Conservation (phyloP, 2,113 vertebrate species). For the Onychostruthus taczanowskii region DNA sequence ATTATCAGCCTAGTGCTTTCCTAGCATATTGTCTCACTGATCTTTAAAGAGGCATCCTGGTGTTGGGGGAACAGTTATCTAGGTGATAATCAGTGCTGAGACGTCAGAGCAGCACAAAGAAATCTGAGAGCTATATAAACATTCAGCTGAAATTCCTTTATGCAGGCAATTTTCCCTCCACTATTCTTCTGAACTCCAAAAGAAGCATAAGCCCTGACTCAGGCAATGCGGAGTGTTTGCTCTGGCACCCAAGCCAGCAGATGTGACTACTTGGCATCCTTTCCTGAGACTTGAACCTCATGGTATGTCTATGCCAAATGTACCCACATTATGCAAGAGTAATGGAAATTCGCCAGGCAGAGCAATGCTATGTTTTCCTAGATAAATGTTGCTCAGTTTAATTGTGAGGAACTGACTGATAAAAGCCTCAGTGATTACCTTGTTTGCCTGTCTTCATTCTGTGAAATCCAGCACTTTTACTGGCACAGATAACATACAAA, state of each 20-base stretch:
- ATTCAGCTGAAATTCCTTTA: constrained; percentile 23
- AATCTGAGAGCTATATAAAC: neutral
- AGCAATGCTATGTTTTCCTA: constrained; percentile 55
- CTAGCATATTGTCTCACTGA: neutral
- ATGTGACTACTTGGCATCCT: constrained; percentile 67
- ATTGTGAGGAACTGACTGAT: constrained; percentile 57
- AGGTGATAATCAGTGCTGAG: constrained; percentile 12
- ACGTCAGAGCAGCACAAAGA: neutral
- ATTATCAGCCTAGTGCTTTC: neutral
- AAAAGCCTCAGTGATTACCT: constrained; percentile 51
- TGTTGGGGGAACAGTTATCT: neutral
- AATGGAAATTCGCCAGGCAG: constrained; percentile 61
- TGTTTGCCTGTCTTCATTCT: constrained; percentile 25
- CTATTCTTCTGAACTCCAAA: constrained; percentile 53
- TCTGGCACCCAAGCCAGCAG: constrained; percentile 68
- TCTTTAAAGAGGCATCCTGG: neutral
- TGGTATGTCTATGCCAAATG: constrained; percentile 63
- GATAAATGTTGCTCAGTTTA: constrained; percentile 66
- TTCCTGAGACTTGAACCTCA: constrained; percentile 54
- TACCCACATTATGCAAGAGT: constrained; percentile 65
- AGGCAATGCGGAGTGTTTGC: constrained; percentile 47
- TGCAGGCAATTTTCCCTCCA: neutral
- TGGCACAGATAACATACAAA: neutral
- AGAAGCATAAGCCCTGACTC: constrained; percentile 66
- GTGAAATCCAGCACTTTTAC: neutral